A percentile compares a stretch with the other conserved stretches of the same genome.
phyloP scores from a whole-genome alignment of 2,797 vertebrate species.

The Ptychadena robeensis region DNA sequence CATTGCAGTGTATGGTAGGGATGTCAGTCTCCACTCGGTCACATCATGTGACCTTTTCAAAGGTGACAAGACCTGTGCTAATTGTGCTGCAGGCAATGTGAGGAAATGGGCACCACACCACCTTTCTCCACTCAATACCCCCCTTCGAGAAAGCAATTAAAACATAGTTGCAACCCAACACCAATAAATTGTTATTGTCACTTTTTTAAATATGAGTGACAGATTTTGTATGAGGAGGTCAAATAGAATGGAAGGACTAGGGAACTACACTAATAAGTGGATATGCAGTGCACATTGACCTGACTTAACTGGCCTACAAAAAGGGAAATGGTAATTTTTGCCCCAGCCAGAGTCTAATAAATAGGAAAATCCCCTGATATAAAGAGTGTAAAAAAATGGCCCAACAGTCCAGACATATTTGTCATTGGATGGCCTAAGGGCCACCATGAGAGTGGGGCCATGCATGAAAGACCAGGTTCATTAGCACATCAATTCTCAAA shows the following conservation, averaged over 20 bases:
- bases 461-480: too few relatives aligned
- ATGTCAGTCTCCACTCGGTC: not conserved
- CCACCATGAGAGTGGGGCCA: too few relatives aligned
- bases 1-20: not conserved
- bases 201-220: not conserved
- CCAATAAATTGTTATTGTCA: not conserved
- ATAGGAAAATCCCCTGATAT: too few relatives aligned
- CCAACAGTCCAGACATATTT: too few relatives aligned
- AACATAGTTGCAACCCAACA: not conserved
- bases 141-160: not conserved
- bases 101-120: not conserved
- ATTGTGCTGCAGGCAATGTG: not conserved
- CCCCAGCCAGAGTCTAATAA: too few relatives aligned
- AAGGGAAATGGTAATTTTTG: too few relatives aligned
- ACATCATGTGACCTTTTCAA: conserved; percentile 1
- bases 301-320: too few relatives aligned
- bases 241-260: not conserved
- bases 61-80: not conserved
- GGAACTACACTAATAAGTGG: not conserved
- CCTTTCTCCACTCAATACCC: not conserved
- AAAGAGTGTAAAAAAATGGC: too few relatives aligned
- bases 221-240: too few relatives aligned
- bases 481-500: too few relatives aligned
- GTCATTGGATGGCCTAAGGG: too few relatives aligned
- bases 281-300: too few relatives aligned